phyloP scores from a whole-genome alignment of 1,140 invertebrate genomes.

The Drosophila pseudoananassae region DNA sequence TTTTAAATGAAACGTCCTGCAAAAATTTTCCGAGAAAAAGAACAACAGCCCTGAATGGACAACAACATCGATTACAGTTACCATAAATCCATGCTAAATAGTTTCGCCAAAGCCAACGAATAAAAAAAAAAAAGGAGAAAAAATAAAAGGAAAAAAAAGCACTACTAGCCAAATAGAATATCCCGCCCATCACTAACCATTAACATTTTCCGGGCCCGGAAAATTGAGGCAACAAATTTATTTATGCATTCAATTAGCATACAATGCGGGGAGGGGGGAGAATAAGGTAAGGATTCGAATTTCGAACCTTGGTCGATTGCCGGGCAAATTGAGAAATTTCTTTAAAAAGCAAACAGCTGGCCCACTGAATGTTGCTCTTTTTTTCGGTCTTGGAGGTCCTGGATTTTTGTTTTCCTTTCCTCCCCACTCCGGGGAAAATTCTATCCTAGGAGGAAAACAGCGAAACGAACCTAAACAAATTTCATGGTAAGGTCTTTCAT shows the following conservation, averaged over 20 bases:
- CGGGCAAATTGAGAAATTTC: slow-evolving; percentile 39
- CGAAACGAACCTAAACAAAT: slow-evolving; percentile 59
- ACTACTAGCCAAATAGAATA: slow-evolving; percentile 9
- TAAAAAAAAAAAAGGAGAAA: neutral
- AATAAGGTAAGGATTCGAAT: neutral
- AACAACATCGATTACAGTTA: slow-evolving; percentile 1
- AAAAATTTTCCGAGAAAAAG: neutral
- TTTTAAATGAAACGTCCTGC: neutral
- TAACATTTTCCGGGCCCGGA: neutral
- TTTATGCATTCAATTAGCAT: slow-evolving; percentile 45
- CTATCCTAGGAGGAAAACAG: slow-evolving; percentile 13
- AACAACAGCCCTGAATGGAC: neutral
- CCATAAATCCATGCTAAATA: slow-evolving; percentile 21
- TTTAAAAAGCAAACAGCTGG: slow-evolving; percentile 44
- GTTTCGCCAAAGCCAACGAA: neutral
- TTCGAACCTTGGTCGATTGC: slow-evolving; percentile 26
- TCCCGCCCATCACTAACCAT: slow-evolving; percentile 2
- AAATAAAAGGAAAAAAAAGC: slow-evolving; percentile 5
- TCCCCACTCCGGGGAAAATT: neutral
- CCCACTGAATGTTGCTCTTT: slow-evolving; percentile 11
- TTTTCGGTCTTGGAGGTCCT: slow-evolving; percentile 6
- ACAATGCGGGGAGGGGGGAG: slow-evolving; percentile 1
- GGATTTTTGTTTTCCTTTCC: slow-evolving; percentile 14
- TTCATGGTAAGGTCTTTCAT: slow-evolving; percentile 46
- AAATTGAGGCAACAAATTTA: slow-evolving; percentile 26